These are phyloP conservation scores for Diadumene lineata DNA, from an alignment of 92 coral and sea anemone species.

Conservation along the genomic window DNA sequence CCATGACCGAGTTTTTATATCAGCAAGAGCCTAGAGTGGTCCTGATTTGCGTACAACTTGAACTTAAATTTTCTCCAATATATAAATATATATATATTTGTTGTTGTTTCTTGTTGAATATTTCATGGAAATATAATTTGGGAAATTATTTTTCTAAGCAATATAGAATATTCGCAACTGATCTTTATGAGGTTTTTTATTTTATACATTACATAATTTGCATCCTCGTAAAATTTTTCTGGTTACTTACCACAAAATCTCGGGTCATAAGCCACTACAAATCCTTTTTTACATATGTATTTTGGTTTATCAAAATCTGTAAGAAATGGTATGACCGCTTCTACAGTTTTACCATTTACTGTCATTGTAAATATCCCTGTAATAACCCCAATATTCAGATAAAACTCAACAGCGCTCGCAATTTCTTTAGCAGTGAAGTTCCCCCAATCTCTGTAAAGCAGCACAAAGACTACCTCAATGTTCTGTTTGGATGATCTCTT, in stretches of 20 bases:
- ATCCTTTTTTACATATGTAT: slow-evolving; percentile 15
- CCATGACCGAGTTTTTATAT: neutral
- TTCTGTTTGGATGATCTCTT: slow-evolving; percentile 7
- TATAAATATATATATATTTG: too few species aligned
- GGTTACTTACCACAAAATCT: slow-evolving; percentile 15
- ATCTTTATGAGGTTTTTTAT: too few species aligned
- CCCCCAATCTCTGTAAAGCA: slow-evolving; percentile 28
- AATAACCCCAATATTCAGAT: slow-evolving; percentile 45
- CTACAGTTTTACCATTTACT: slow-evolving; percentile 5
- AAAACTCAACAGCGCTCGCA: slow-evolving; percentile 53
- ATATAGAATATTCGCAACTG: too few species aligned
- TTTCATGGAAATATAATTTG: neutral
- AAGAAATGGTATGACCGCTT: slow-evolving; percentile 10
- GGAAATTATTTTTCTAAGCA: neutral
- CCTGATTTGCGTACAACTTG: neutral
- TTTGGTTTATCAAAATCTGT: neutral
- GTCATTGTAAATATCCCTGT: slow-evolving; percentile 31
- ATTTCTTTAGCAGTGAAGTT: slow-evolving; percentile 37
- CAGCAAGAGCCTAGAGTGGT: neutral
- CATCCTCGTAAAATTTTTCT: neutral
- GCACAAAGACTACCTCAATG: slow-evolving; percentile 17
- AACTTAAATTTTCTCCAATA: neutral
- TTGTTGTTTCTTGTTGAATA: too few species aligned
- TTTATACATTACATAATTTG: neutral
- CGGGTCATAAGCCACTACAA: slow-evolving; percentile 6